Conservation (phyloP, 2,113 vertebrate genomes). For the Heptranchias perlo region DNA sequence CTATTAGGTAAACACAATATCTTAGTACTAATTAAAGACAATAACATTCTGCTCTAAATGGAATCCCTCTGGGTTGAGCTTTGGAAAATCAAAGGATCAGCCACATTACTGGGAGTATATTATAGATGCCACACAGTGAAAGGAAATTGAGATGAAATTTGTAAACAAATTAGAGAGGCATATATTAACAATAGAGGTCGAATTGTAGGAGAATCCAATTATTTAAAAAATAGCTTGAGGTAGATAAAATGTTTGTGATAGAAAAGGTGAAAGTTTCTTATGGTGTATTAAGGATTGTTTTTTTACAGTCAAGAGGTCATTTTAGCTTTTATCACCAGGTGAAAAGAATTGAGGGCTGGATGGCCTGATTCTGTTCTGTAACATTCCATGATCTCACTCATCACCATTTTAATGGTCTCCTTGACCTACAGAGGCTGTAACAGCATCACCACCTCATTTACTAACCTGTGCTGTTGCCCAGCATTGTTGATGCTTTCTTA, state of each 20-base stretch:
- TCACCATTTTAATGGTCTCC: not conserved
- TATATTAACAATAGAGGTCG: not conserved
- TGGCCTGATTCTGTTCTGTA: not conserved
- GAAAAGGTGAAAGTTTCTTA: not conserved
- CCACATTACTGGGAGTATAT: not conserved
- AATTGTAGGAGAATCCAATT: not conserved
- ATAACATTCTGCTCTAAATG: not conserved
- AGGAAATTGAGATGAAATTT: not conserved
- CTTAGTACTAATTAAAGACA: not conserved
- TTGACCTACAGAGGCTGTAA: not conserved
- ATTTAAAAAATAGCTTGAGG: not conserved
- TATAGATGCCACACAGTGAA: not conserved
- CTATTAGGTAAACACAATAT: not conserved
- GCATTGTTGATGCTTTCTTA: not conserved
- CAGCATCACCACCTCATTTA: not conserved
- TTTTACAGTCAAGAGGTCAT: not conserved
- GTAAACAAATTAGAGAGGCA: not conserved
- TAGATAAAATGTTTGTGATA: not conserved
- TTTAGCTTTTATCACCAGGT: not conserved
- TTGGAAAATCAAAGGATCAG: not conserved
- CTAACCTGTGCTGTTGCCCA: not conserved
- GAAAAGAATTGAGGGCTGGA: not conserved
- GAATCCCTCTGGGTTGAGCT: not conserved
- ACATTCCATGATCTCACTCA: not conserved
- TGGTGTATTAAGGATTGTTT: not conserved